phyloP scores from a whole-genome alignment of 2,113 vertebrate genomes.

The Ictalurus furcatus region DNA sequence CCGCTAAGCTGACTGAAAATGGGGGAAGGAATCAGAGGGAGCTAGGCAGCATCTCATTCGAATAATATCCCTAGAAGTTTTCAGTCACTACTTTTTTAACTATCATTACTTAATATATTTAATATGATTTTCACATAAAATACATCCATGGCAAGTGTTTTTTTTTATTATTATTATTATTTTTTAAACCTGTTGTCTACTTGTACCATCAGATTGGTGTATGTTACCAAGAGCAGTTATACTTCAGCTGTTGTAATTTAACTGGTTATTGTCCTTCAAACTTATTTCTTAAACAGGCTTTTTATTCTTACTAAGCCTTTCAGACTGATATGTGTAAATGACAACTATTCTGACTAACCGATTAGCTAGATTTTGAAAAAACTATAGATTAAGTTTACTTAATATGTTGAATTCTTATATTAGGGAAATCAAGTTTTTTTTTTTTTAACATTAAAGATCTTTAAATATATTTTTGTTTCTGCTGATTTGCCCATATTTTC shows the following conservation, averaged over 20 bases:
- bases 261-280: background rate
- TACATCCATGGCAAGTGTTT: background rate
- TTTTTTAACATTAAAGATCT: background rate
- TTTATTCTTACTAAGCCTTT: background rate
- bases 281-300: background rate
- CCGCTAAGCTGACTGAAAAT: background rate
- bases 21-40: background rate
- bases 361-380: background rate
- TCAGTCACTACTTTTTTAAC: background rate
- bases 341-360: background rate
- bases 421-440: background rate
- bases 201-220: background rate
- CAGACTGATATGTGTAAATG: background rate
- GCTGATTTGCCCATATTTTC: background rate
- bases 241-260: background rate
- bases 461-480: background rate
- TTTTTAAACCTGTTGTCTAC: background rate
- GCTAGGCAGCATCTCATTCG: background rate
- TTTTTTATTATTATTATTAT: background rate
- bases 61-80: background rate
- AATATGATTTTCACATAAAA: background rate
- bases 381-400: background rate
- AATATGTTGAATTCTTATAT: background rate
- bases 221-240: background rate
- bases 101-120: background rate